These are phyloP conservation scores for Typhlichthys subterraneus DNA, from an alignment of 2,797 vertebrate genomes.

Conservation along the genomic window DNA sequence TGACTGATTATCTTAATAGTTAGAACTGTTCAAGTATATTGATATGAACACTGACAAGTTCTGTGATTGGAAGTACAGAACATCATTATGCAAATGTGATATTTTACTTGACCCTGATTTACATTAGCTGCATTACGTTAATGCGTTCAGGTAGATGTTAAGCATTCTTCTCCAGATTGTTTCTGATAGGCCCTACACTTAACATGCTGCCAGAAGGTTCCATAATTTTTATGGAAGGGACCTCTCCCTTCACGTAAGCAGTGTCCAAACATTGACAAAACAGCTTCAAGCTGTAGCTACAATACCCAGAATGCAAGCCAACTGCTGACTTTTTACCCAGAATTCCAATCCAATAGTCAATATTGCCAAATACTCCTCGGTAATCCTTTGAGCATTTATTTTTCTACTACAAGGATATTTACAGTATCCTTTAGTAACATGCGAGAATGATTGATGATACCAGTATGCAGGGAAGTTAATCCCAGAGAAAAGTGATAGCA, in stretches of 20 bases:
- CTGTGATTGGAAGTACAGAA: no score
- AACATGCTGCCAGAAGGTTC: constrained; percentile 60
- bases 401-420: constrained; percentile 7
- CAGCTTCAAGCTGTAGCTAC: constrained; percentile 29
- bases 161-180: not conserved
- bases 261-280: constrained; percentile 47
- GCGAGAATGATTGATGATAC: constrained; percentile 25
- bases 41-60: no score
- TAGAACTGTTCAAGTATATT: constrained; percentile 1
- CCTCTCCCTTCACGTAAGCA: constrained; percentile 60
- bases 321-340: constrained; percentile 33
- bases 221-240: constrained; percentile 58
- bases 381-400: constrained; percentile 27
- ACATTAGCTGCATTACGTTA: no score
- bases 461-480: constrained; percentile 16
- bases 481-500: constrained; percentile 33
- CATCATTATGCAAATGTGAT: no score
- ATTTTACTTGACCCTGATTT: no score
- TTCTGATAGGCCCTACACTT: not conserved
- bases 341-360: constrained; percentile 19
- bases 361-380: constrained; percentile 52
- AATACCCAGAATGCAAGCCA: constrained; percentile 57
- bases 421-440: constrained; percentile 21
- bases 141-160: not conserved
- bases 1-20: constrained; percentile 32